Evolutionary conservation across 2,888 invertebrate genomes (phyloP), one percentile per base, ranked within the genome.

Genomic region (Oegoconia quadripuncta): DNA sequence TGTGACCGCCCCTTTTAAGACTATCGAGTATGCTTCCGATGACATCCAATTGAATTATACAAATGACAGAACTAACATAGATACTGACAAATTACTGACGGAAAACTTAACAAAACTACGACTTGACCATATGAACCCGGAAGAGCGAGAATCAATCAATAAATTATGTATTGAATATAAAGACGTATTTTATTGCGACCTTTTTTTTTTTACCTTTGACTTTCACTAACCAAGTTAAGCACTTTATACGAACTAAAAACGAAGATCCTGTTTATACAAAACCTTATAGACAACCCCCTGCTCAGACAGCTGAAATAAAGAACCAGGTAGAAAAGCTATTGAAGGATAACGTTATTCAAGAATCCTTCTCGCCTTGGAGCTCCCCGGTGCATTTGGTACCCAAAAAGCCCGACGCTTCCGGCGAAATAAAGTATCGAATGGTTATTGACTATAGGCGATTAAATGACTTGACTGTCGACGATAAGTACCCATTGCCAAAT

Each of bases 401-500:
- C 1, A 64, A 71, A 42, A 68, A 68, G 40, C 16, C 42, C 6
- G 65, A 68, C 29, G 44, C 57, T 11, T 45, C 47, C 1, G 52
- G 52, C 3, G 32, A 42, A 41, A 30, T 27, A n/a, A 54, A 54
- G 39, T 63, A 28, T 20, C 26, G 47, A 18, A 41, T 74, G 12
- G 74, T 75, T 3, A 59, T 73, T 1, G 72, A 75, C 41, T 75
- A 66, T 40, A 37, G 68, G 18, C 62, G 68, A 16, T 30, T 52
- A 6, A 49, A 53, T 27, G 50, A 51, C 52, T 42, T 5, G 39
- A 42, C 6, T 35, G 55, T 25, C n/a, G n/a, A n/a, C n/a, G n/a
- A n/a, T n/a, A n/a, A n/a, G n/a, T n/a, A n/a, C n/a, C n/a, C n/a
- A n/a, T n/a, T n/a, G n/a, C n/a, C n/a, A n/a, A n/a, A n/a, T n/a